Conservation (phyloP, 2,888 invertebrate genomes). For the Sycophila texana region DNA sequence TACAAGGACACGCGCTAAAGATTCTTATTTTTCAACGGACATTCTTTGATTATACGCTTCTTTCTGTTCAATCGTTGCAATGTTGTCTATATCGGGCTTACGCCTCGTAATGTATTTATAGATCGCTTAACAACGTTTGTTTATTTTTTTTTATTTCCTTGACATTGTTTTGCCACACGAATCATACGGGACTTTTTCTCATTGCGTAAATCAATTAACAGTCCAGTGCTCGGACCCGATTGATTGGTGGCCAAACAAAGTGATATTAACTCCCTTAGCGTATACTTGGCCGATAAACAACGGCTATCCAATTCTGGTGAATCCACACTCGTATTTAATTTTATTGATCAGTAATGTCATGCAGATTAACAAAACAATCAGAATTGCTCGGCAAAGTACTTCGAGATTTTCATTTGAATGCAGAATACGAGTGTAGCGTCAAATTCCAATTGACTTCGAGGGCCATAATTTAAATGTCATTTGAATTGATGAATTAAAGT, state of each 20-base stretch:
- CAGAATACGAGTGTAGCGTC: slow-evolving; percentile 48
- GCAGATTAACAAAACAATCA: slow-evolving; percentile 2
- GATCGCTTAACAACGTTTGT: slow-evolving; percentile 69
- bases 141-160: slow-evolving; percentile 61
- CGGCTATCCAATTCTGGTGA: slow-evolving; percentile 30
- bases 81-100: slow-evolving; percentile 72
- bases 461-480: slow-evolving; percentile 53
- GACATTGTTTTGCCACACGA: slow-evolving; percentile 31
- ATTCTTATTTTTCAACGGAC: slow-evolving; percentile 56
- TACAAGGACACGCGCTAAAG: slow-evolving; percentile 47
- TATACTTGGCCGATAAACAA: slow-evolving; percentile 32
- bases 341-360: neutral
- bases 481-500: neutral
- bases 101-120: slow-evolving; percentile 75
- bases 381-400: slow-evolving; percentile 19
- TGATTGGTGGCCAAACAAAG: slow-evolving; percentile 27
- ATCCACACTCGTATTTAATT: slow-evolving; percentile 46
- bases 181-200: slow-evolving; percentile 8
- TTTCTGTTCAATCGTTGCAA: slow-evolving; percentile 70
- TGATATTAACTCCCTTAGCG: slow-evolving; percentile 43
- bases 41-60: slow-evolving; percentile 64
- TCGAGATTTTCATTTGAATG: neutral
- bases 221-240: slow-evolving; percentile 16
- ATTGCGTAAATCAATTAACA: neutral
- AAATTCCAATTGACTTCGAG: slow-evolving; percentile 53